These are phyloP conservation scores for Mallotus villosus DNA, from an alignment of 2,797 vertebrate species.

Conservation along the genomic window DNA sequence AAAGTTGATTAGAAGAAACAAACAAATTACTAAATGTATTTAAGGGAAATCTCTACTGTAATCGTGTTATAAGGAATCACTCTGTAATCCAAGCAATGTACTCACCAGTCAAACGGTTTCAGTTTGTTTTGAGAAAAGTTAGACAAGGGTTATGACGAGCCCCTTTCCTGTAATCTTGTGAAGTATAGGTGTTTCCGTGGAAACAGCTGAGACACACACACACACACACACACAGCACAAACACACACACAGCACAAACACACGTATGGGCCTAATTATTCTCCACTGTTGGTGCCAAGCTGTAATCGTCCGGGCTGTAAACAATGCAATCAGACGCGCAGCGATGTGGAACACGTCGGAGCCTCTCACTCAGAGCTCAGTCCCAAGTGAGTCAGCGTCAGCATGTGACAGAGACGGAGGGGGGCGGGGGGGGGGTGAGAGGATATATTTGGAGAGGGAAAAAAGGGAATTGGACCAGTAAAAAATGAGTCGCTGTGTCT, in stretches of 20 bases:
- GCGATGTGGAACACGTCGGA: slow-evolving; percentile 62
- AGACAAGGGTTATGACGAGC: neutral
- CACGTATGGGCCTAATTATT: slow-evolving; percentile 57
- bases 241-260: slow-evolving; percentile 15
- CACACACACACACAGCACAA: slow-evolving; percentile 30
- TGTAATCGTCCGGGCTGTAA: slow-evolving; percentile 62
- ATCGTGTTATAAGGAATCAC: too few species aligned
- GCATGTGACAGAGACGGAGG: slow-evolving; percentile 24
- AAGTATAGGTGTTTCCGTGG: too few species aligned
- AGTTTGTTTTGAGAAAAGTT: neutral
- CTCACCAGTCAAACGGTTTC: neutral
- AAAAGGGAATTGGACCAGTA: neutral
- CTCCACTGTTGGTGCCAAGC: slow-evolving; percentile 36
- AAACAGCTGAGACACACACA: slow-evolving; percentile 31
- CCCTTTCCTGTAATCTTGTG: slow-evolving; percentile 27
- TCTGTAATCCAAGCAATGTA: too few species aligned
- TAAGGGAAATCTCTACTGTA: too few species aligned
- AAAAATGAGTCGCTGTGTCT: too few species aligned
- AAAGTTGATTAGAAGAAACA: too few species aligned
- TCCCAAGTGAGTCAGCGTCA: slow-evolving; percentile 60
- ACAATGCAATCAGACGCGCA: slow-evolving; percentile 67
- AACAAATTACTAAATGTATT: too few species aligned
- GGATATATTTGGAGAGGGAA: slow-evolving; percentile 25
- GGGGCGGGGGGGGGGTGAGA: neutral
- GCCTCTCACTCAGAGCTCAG: slow-evolving; percentile 45